These are phyloP conservation scores for Thumatha senex DNA, from an alignment of 2,888 invertebrate genomes.

Conservation along the genomic window DNA sequence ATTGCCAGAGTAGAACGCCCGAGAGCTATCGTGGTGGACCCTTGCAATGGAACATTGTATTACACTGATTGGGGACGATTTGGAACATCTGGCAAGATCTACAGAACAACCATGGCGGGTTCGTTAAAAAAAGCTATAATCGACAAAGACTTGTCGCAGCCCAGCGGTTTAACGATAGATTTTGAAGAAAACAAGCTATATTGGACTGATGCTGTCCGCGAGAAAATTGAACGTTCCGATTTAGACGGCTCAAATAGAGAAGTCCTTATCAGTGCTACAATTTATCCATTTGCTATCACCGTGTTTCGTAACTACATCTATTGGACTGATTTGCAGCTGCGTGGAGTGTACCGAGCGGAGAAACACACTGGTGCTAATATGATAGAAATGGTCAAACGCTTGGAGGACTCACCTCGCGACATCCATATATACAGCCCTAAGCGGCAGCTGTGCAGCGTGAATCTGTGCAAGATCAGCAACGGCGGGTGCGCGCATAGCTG, in stretches of 20 bases:
- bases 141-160: conserved; percentile 95
- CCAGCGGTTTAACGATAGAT: conserved; percentile 97
- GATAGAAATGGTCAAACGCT: conserved; percentile 95
- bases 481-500: conserved; percentile 98
- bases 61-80: conserved; percentile 98
- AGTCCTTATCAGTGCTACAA: conserved; percentile 93
- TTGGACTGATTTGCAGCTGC: conserved; percentile 97
- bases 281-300: conserved; percentile 97
- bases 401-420: conserved; percentile 96
- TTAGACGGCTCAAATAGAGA: conserved; percentile 94
- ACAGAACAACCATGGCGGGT: conserved; percentile 98
- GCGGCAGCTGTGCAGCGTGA: conserved; percentile 90
- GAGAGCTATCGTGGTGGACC: conserved; percentile 97
- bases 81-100: conserved; percentile 96
- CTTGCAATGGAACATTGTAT: conserved; percentile 97
- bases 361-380: conserved; percentile 98
- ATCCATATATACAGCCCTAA: conserved; percentile 93
- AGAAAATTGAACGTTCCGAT: conserved; percentile 96
- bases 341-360: conserved; percentile 98
- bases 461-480: conserved; percentile 94
- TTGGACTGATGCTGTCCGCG: conserved; percentile 98
- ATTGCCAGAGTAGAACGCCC: conserved; percentile 97
- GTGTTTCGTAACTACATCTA: conserved; percentile 96
- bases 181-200: conserved; percentile 96
- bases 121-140: conserved; percentile 94